These are phyloP conservation scores for Holothuria scabra DNA, from an alignment of 53 echinoderm and acorn worm genomes.

Conservation along the genomic window DNA sequence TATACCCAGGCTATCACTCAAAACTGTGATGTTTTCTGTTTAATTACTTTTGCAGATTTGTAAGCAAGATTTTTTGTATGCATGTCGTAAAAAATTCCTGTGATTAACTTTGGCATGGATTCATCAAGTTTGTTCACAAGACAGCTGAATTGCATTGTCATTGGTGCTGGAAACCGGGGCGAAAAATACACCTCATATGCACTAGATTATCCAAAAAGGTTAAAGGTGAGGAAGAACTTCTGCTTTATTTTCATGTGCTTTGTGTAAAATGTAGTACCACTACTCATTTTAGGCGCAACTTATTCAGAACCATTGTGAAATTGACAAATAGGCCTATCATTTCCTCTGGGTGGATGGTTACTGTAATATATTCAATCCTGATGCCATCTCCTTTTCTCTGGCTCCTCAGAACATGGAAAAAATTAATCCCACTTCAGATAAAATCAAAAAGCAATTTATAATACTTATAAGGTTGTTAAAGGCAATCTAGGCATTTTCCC, in stretches of 20 bases:
- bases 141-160: constrained; percentile 65
- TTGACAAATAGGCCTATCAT: background rate
- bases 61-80: no score
- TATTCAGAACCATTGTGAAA: background rate
- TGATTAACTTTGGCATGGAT: background rate
- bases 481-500: no score
- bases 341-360: background rate
- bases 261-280: background rate
- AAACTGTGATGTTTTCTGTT: no score
- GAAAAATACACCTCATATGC: constrained; percentile 69
- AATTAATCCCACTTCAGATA: no score
- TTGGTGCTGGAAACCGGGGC: constrained; percentile 92
- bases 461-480: no score
- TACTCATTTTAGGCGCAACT: background rate
- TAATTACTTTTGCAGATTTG: no score
- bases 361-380: no score
- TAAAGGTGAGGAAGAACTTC: constrained; percentile 61
- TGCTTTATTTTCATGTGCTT: background rate
- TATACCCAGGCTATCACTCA: no score
- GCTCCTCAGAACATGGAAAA: no score
- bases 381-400: no score
- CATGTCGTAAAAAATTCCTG: no score
- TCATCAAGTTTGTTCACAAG: background rate
- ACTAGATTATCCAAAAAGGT: constrained; percentile 71
- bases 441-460: no score